These are phyloP conservation scores for Vesta saturnalis DNA, from an alignment of 2,888 invertebrate genomes.

Conservation along the genomic window DNA sequence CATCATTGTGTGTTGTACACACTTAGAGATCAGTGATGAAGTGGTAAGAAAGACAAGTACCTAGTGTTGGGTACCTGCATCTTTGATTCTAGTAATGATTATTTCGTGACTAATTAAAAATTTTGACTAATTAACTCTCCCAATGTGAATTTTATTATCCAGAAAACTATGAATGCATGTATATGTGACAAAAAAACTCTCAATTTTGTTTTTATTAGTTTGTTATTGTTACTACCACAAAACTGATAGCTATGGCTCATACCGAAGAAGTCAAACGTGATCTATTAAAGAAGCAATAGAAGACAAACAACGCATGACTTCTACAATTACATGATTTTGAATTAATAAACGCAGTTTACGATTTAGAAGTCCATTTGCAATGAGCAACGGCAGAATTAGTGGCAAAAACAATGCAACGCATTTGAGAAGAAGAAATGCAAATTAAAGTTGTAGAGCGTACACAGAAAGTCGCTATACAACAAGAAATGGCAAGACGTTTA, in stretches of 20 bases:
- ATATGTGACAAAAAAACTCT: too few relatives aligned
- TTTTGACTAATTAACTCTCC: too few relatives aligned
- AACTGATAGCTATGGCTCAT: slow-evolving; percentile 93
- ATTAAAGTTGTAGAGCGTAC: slow-evolving; percentile 90
- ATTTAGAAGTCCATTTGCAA: slow-evolving; percentile 94
- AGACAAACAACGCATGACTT: slow-evolving; percentile 95
- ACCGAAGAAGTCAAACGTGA: slow-evolving; percentile 96
- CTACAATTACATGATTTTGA: slow-evolving; percentile 96
- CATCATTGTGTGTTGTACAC: slow-evolving; percentile 90
- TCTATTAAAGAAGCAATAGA: slow-evolving; percentile 95
- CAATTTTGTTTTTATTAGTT: too few relatives aligned
- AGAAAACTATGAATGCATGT: too few relatives aligned
- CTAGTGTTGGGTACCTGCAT: neutral
- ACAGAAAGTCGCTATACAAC: slow-evolving; percentile 94
- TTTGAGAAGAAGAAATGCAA: slow-evolving; percentile 96
- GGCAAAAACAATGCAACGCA: slow-evolving; percentile 92
- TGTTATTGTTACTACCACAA: too few relatives aligned
- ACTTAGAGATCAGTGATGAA: slow-evolving; percentile 94
- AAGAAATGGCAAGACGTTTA: slow-evolving; percentile 92
- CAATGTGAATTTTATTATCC: too few relatives aligned
- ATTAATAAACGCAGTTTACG: slow-evolving; percentile 95
- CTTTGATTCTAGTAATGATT: too few relatives aligned
- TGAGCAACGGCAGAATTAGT: slow-evolving; percentile 96
- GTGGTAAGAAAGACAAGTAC: slow-evolving; percentile 72
- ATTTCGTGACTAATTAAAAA: too few relatives aligned